Percentiles rank a stretch among this genome's conserved stretches.
These are phyloP conservation scores for Pseudococcus viburni DNA, from an alignment of 2,888 invertebrate genomes.

Conservation along the genomic window DNA sequence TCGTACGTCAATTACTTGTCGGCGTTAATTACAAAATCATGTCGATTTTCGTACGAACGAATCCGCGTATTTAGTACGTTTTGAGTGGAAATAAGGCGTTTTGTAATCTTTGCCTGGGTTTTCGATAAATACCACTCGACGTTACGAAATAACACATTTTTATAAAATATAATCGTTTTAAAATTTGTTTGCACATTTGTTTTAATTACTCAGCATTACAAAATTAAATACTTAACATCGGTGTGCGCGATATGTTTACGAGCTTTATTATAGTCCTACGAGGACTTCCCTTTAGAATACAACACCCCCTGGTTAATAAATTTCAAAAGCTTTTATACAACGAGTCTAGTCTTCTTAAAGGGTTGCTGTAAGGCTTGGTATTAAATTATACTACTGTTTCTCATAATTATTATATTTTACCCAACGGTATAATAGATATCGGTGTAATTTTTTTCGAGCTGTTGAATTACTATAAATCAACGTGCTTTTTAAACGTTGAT, in stretches of 20 bases:
- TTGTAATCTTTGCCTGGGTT: not conserved
- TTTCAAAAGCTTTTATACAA: conserved; percentile 3
- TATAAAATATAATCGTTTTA: not conserved
- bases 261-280: not conserved
- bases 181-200: conserved; percentile 18
- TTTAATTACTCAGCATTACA: not conserved
- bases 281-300: not conserved
- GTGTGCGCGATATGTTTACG: not conserved
- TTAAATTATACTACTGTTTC: not conserved
- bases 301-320: not conserved
- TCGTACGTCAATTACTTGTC: not conserved
- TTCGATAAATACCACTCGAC: not conserved
- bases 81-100: not conserved
- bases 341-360: not conserved
- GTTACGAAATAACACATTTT: not conserved
- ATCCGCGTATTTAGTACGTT: not conserved
- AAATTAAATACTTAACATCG: not conserved
- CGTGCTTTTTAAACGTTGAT: conserved; percentile 16
- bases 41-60: not conserved
- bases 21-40: not conserved
- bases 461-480: not conserved
- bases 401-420: conserved; percentile 1
- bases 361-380: not conserved
- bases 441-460: conserved; percentile 21
- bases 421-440: not conserved